Evolutionary conservation across 2,113 vertebrate genomes (phyloP).

Genomic region (Arvicanthis niloticus): DNA sequence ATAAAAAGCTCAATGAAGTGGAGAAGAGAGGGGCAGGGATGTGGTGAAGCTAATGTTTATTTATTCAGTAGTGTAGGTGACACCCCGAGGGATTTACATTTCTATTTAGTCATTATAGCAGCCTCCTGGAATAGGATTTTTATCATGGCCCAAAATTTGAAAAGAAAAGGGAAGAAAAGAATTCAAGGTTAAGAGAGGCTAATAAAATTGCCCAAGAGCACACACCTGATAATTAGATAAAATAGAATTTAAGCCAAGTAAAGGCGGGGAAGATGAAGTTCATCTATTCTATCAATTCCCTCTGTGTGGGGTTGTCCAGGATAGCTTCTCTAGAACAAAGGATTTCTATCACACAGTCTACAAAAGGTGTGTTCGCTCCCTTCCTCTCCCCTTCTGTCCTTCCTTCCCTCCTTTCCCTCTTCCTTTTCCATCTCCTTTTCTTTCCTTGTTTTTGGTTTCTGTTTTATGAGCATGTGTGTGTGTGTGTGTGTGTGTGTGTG

Average conservation of each 20-base stretch:
- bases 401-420: too few relatives aligned
- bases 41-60: constrained; percentile 8
- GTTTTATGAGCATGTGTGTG: background rate
- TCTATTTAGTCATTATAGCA: constrained; percentile 58
- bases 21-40: background rate
- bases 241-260: constrained; percentile 1
- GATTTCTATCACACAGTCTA: background rate
- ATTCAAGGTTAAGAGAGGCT: constrained; percentile 59
- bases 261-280: background rate
- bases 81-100: constrained; percentile 58
- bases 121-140: background rate
- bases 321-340: background rate
- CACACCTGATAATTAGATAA: constrained; percentile 25
- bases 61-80: constrained; percentile 21
- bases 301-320: background rate
- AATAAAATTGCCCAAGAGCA: constrained; percentile 51
- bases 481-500: background rate
- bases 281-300: background rate
- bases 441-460: background rate
- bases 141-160: constrained; percentile 27
- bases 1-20: background rate
- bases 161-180: background rate
- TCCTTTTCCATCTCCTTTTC: background rate
- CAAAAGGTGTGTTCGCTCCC: background rate
- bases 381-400: too few relatives aligned